Conservation (phyloP, 2,888 invertebrate species). For the Fragum sueziense region DNA sequence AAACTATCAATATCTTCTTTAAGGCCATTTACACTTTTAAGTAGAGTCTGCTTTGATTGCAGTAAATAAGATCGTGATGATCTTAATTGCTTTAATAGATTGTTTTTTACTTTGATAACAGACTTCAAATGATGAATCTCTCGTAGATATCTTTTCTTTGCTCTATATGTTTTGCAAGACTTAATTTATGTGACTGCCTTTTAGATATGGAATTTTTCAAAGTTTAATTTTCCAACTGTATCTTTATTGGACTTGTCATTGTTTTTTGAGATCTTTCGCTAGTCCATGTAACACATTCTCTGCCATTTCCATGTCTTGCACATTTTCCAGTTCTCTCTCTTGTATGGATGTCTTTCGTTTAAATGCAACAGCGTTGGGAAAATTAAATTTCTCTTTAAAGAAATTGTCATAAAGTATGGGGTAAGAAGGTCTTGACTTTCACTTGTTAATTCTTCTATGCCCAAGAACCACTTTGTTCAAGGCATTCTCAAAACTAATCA, state of each 20-base stretch:
- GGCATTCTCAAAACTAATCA: slow-evolving; percentile 25
- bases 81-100: not conserved
- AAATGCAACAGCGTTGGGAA: slow-evolving; percentile 16
- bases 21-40: slow-evolving; percentile 10
- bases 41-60: not conserved
- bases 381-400: slow-evolving; percentile 19
- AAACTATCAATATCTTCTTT: slow-evolving; percentile 6
- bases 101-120: not conserved
- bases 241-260: not conserved
- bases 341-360: not conserved
- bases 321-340: slow-evolving; percentile 12
- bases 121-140: not conserved
- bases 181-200: not conserved
- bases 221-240: not conserved
- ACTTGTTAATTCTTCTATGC: slow-evolving; percentile 25
- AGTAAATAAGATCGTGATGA: slow-evolving; percentile 7
- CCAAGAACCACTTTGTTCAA: slow-evolving; percentile 21
- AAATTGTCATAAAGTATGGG: slow-evolving; percentile 9
- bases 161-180: not conserved
- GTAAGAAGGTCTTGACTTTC: slow-evolving; percentile 16
- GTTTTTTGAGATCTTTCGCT: slow-evolving; percentile 8
- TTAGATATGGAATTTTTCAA: not conserved
- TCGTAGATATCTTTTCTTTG: not conserved
- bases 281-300: slow-evolving; percentile 35
- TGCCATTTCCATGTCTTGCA: slow-evolving; percentile 29